phyloP scores from a whole-genome alignment of 2,797 vertebrate species.

The Schizothorax lantsangensis region DNA sequence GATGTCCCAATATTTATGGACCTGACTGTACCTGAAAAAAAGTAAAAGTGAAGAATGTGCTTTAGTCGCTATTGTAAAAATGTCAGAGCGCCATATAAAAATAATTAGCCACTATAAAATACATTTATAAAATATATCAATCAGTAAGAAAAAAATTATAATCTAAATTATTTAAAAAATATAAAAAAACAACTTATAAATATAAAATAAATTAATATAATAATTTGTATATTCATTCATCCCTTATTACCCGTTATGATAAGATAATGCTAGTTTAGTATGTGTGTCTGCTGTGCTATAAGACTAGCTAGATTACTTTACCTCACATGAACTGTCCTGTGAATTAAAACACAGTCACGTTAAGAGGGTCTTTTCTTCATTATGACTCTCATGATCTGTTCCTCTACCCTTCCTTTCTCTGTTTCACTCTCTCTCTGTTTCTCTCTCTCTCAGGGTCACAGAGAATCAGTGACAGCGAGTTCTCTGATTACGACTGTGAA shows the following conservation, averaged over 20 bases:
- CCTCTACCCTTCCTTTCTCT: conserved; percentile 18
- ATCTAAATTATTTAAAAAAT: neutral
- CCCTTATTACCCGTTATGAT: neutral
- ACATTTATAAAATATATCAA: neutral
- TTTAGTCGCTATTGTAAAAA: neutral
- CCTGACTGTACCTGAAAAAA: neutral
- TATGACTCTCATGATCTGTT: conserved; percentile 12
- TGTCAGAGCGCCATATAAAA: neutral
- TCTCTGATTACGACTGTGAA: conserved; percentile 95
- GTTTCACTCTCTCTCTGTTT: conserved; percentile 31
- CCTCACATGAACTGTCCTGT: neutral
- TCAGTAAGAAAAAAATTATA: no score
- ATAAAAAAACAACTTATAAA: no score
- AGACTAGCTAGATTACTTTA: conserved; percentile 1
- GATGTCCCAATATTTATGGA: no score
- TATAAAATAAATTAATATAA: no score
- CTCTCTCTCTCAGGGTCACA: conserved; percentile 85
- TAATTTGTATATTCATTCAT: neutral
- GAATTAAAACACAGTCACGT: conserved; percentile 9
- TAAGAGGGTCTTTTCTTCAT: conserved; percentile 22
- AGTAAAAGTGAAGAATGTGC: neutral
- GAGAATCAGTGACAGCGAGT: conserved; percentile 93
- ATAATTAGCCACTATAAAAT: neutral
- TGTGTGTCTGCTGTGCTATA: neutral
- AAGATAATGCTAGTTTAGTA: neutral